Evolutionary conservation across 2,888 invertebrate species (phyloP).

Genomic region (Leucophora obtusa): DNA sequence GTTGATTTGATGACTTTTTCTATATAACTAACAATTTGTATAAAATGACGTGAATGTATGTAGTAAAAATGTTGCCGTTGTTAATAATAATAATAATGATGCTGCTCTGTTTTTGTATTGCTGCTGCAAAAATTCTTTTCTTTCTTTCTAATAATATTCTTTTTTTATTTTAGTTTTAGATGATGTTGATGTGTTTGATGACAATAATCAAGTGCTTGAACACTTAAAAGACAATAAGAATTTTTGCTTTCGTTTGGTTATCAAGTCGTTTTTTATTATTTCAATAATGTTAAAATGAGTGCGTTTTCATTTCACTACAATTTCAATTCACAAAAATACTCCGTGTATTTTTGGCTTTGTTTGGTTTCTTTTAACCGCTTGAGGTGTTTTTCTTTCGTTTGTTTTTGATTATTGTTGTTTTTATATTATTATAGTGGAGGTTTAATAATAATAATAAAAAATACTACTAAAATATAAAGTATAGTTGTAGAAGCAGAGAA

Average conservation of each 20-base stretch:
- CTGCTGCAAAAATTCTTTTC: slow-evolving; percentile 19
- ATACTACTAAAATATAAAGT: background rate
- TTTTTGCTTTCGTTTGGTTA: slow-evolving; percentile 2
- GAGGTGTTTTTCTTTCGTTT: slow-evolving; percentile 4
- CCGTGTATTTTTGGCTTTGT: slow-evolving; percentile 27
- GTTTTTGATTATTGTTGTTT: background rate
- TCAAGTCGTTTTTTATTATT: background rate
- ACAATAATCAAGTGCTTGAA: slow-evolving; percentile 68
- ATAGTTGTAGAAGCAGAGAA: slow-evolving; percentile 47
- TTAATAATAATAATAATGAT: background rate
- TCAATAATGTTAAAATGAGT: slow-evolving; percentile 11
- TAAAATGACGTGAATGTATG: slow-evolving; percentile 56
- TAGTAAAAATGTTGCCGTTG: slow-evolving; percentile 12
- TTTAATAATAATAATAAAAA: background rate
- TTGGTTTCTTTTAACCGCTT: slow-evolving; percentile 31
- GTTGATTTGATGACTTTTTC: slow-evolving; percentile 62
- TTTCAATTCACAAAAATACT: background rate
- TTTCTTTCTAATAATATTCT: slow-evolving; percentile 20
- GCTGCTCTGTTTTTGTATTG: slow-evolving; percentile 24
- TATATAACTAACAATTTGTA: slow-evolving; percentile 60
- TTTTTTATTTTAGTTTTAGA: background rate
- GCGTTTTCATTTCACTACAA: slow-evolving; percentile 15
- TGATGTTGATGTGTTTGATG: slow-evolving; percentile 29
- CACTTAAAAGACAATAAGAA: slow-evolving; percentile 73
- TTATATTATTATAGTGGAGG: background rate